Percentiles rank a stretch among this genome's conserved stretches.
These are phyloP conservation scores for Geothlypis trichas DNA, from an alignment of 2,113 vertebrate genomes.

Conservation along the genomic window DNA sequence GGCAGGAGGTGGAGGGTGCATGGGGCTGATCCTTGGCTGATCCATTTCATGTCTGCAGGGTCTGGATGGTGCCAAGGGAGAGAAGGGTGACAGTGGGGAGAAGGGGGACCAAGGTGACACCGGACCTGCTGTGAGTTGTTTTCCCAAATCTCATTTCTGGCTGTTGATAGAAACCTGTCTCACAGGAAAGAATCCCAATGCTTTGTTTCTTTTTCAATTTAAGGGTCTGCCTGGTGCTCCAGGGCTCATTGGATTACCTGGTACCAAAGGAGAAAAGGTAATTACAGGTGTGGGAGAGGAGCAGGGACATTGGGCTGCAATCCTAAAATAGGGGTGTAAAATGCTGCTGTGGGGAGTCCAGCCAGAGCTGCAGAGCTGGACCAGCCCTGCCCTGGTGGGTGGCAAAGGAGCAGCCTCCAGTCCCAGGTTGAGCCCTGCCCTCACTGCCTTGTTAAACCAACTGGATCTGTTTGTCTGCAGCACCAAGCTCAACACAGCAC, in stretches of 20 bases:
- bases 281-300: not conserved
- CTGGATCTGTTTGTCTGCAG: not conserved
- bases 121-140: slow-evolving; percentile 68
- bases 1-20: rapidly evolving
- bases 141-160: not conserved
- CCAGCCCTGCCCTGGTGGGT: rapidly evolving
- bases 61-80: slow-evolving; percentile 76
- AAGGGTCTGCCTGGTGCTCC: slow-evolving; percentile 70
- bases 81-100: slow-evolving; percentile 72
- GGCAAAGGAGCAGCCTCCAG: not conserved
- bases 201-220: not conserved
- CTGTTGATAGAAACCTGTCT: not conserved
- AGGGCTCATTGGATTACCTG: slow-evolving; percentile 91
- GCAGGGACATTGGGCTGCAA: rapidly evolving
- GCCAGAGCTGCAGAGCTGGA: not conserved
- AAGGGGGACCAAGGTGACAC: slow-evolving; percentile 61
- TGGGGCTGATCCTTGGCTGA: not conserved
- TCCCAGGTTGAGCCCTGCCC: rapidly evolving
- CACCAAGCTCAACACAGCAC: not conserved
- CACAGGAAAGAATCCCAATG: not conserved
- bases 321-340: not conserved
- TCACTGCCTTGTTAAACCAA: not conserved
- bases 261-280: slow-evolving; percentile 96
- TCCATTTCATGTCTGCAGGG: slow-evolving; percentile 44
- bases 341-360: not conserved